These are phyloP conservation scores for Lymantria monacha DNA, from an alignment of 2,888 invertebrate species.

Conservation along the genomic window DNA sequence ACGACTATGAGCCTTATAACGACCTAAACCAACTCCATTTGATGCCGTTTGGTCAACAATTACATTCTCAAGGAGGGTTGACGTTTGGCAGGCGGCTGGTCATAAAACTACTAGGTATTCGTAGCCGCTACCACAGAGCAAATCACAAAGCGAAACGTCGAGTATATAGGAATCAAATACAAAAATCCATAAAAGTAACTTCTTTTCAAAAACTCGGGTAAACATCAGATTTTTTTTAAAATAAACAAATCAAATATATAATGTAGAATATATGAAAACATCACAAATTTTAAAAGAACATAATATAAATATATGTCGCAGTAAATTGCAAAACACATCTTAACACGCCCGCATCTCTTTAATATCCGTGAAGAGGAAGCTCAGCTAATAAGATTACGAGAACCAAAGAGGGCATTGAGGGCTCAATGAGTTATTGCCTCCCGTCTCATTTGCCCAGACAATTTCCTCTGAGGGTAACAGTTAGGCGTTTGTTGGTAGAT, in stretches of 20 bases:
- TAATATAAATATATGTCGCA: slow-evolving; percentile 16
- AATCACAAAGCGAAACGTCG: too few species aligned
- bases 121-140: too few species aligned
- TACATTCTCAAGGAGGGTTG: too few species aligned
- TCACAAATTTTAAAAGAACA: background rate
- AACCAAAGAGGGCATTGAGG: slow-evolving; percentile 59
- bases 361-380: slow-evolving; percentile 47
- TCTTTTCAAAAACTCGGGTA: too few species aligned
- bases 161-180: too few species aligned
- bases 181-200: too few species aligned
- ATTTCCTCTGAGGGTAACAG: slow-evolving; percentile 72
- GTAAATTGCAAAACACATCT: slow-evolving; percentile 24
- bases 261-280: background rate
- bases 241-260: background rate
- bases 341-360: slow-evolving; percentile 37
- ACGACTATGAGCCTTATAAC: too few species aligned
- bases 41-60: too few species aligned
- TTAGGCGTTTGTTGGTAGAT: slow-evolving; percentile 57
- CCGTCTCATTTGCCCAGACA: slow-evolving; percentile 69
- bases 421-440: slow-evolving; percentile 64
- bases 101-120: too few species aligned
- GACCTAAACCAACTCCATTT: too few species aligned
- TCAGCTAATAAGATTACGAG: slow-evolving; percentile 55
- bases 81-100: too few species aligned
- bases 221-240: too few species aligned